Conservation (phyloP, 1,140 invertebrate genomes). For the Chelonus insularis region DNA sequence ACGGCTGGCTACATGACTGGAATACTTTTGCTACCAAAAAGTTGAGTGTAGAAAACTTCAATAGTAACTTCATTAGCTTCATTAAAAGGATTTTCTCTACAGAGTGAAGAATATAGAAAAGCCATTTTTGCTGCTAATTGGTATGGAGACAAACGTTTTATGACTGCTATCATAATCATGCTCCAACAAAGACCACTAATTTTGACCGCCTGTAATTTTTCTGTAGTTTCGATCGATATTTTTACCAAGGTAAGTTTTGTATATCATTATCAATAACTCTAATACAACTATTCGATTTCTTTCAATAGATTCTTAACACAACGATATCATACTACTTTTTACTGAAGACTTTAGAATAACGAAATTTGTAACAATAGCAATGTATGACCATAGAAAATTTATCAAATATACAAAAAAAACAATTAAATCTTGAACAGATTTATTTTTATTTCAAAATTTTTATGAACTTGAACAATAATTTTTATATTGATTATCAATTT, state of each 20-base stretch:
- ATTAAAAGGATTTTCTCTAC: neutral
- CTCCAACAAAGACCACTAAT: slow-evolving; percentile 33
- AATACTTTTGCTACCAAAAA: too few relatives aligned
- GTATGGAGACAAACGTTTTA: slow-evolving; percentile 21
- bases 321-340: slow-evolving; percentile 21
- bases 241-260: slow-evolving; percentile 31
- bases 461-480: too few relatives aligned
- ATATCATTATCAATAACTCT: too few relatives aligned
- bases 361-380: too few relatives aligned
- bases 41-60: neutral
- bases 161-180: slow-evolving; percentile 26
- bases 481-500: too few relatives aligned
- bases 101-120: slow-evolving; percentile 31
- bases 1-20: too few relatives aligned
- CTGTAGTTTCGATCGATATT: slow-evolving; percentile 31
- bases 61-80: neutral
- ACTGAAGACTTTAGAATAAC: slow-evolving; percentile 6
- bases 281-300: too few relatives aligned
- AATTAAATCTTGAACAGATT: too few relatives aligned
- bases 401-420: too few relatives aligned
- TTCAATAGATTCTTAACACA: slow-evolving; percentile 14
- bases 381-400: too few relatives aligned
- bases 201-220: slow-evolving; percentile 28
- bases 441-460: too few relatives aligned
- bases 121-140: slow-evolving; percentile 27